Evolutionary conservation across 1,140 invertebrate genomes (phyloP).

Genomic region (Agraylea sexmaculata): DNA sequence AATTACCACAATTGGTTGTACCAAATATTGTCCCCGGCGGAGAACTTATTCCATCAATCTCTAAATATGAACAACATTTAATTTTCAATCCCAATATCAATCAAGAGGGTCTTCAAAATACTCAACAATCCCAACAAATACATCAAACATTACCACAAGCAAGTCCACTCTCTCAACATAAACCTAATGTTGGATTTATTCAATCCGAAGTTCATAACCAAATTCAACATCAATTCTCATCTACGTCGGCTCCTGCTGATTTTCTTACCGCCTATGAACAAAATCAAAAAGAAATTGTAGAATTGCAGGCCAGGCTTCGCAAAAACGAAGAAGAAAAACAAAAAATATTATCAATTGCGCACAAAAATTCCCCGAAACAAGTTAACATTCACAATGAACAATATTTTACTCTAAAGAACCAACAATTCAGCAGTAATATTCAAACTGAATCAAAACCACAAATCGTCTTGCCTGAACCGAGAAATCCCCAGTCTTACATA

Average conservation of each 20-base stretch:
- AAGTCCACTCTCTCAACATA: conserved; percentile 14
- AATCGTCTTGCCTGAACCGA: too few species aligned
- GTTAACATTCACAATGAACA: conserved; percentile 15
- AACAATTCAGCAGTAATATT: conserved; percentile 4
- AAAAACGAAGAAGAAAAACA: conserved; percentile 18
- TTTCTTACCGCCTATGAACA: conserved; percentile 19
- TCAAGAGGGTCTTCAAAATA: conserved; percentile 24
- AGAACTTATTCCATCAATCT: conserved; percentile 58
- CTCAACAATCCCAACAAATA: conserved; percentile 26
- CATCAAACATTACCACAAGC: conserved; percentile 27
- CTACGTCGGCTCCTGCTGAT: conserved; percentile 7
- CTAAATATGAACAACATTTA: conserved; percentile 64
- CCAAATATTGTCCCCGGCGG: conserved; percentile 43
- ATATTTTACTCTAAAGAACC: conserved; percentile 17
- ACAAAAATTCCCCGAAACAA: conserved; percentile 7
- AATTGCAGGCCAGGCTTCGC: conserved; percentile 18
- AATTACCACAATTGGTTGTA: conserved; percentile 34
- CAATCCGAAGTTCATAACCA: conserved; percentile 16
- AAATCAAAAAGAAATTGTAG: conserved; percentile 19
- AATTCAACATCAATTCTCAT: conserved; percentile 22
- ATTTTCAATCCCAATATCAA: conserved; percentile 37
- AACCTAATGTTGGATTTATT: conserved; percentile 14
- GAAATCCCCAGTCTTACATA: conserved; percentile 15
- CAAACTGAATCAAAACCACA: conserved; percentile 13
- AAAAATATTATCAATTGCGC: conserved; percentile 13